Conservation (phyloP, 2,113 vertebrate species). For the Crotalus horridus region DNA sequence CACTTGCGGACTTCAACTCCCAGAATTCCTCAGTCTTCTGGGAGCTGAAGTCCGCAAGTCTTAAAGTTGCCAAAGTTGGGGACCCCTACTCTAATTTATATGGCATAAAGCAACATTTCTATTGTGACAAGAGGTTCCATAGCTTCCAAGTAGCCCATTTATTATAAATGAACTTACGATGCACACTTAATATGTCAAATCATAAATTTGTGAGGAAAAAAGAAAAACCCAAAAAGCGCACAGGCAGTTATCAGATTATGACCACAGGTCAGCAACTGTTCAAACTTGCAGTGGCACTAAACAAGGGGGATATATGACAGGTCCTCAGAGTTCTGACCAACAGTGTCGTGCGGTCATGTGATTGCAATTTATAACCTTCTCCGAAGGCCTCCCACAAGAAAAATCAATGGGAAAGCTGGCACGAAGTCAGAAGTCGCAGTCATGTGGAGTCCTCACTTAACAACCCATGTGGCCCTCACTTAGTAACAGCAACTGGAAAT, state of each 20-base stretch:
- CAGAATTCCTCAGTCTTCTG: no score
- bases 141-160: not conserved
- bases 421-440: not conserved
- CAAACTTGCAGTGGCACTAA: not conserved
- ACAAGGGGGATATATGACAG: not conserved
- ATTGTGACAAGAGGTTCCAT: not conserved
- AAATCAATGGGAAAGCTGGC: not conserved
- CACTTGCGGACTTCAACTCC: no score
- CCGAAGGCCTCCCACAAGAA: not conserved
- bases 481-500: not conserved
- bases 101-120: not conserved
- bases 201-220: not conserved
- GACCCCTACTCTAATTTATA: not conserved
- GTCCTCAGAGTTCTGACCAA: not conserved
- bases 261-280: not conserved
- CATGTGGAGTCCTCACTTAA: not conserved
- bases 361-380: not conserved
- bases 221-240: constrained; percentile 9
- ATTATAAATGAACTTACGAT: not conserved
- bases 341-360: not conserved
- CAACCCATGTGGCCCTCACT: not conserved
- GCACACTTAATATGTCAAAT: not conserved
- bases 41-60: no score
- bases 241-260: not conserved
- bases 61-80: no score